Evolutionary conservation across 92 coral and sea anemone genomes (phyloP).

Genomic region (Zoanthus gigantus): DNA sequence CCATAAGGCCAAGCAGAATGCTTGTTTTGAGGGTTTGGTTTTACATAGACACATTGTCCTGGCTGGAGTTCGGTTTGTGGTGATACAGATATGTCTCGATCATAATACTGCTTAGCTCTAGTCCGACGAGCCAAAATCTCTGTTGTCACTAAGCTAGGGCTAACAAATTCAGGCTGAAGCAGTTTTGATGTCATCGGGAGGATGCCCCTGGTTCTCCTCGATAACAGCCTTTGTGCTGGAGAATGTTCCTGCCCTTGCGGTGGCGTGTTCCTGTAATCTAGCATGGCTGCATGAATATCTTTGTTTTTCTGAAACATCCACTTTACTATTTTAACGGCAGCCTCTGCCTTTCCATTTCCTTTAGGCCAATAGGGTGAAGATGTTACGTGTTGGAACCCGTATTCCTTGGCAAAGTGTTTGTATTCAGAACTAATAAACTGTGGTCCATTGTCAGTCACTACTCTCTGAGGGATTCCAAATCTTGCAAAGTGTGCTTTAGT

Average conservation of each 20-base stretch:
- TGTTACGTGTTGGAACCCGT: conserved; percentile 38
- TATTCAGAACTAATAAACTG: conserved; percentile 45
- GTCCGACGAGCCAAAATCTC: conserved; percentile 36
- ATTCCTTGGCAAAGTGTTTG: conserved; percentile 39
- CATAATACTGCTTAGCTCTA: conserved; percentile 43
- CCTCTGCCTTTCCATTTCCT: conserved; percentile 60
- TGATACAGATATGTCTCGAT: conserved; percentile 45
- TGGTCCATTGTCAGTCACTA: conserved; percentile 51
- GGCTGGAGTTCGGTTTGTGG: not conserved
- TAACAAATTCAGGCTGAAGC: conserved; percentile 33
- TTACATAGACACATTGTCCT: no score
- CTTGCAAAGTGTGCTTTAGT: conserved; percentile 63
- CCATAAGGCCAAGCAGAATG: no score
- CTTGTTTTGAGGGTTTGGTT: no score
- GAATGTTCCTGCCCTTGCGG: conserved; percentile 59
- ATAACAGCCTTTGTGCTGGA: conserved; percentile 47
- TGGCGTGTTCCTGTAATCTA: conserved; percentile 61
- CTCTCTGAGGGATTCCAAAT: conserved; percentile 42
- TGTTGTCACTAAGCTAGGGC: conserved; percentile 37
- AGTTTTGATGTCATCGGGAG: conserved; percentile 18
- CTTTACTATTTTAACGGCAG: conserved; percentile 35
- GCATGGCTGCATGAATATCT: conserved; percentile 46
- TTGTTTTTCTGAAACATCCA: conserved; percentile 48
- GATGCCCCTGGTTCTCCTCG: conserved; percentile 48
- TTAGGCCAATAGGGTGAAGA: conserved; percentile 45